Evolutionary conservation across 2,113 vertebrate species (phyloP), one percentile per base, ranked within the genome.

Genomic region (Tautogolabrus adspersus): DNA sequence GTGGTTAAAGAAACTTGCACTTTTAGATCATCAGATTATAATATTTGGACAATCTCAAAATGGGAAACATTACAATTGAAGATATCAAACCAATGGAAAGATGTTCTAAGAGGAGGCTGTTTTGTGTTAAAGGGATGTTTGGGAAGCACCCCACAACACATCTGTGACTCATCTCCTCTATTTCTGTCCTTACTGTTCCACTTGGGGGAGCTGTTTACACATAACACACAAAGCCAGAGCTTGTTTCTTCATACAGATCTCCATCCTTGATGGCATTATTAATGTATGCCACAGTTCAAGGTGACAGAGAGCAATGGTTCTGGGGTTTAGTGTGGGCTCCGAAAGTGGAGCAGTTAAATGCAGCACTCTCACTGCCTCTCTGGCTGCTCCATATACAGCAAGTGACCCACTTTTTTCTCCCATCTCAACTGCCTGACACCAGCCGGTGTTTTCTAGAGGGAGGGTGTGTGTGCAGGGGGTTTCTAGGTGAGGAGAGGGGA

Each of bases 271-370:
- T 66, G 87, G 71, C 30, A 15, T 93, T 92, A 91, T 92, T 90
- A 90, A 93, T 92, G 85, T 38, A 66, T 62, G 69, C 76, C 79
- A 63, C 77, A 61, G 88, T 72, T 92, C 72, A 92, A 93, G 92
- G 91, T 94, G 94, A 93, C 88, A 84, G 86, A 88, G 92, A 93
- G 87, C 84, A 85, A 90, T 92, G 87, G 86, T 85, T 83, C 72
- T 91, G 87, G 78, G 86, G 75, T 81, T 89, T 83, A 58, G 83
- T 58, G 75, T 77, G 87, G 61, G 79, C 75, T 86, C 79, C 55
- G 84, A 94, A 95, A 94, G 84, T 94, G 72, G 93, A 94, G 89
- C 94, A 94, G 91, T 92, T 95, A 94, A 92, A 93, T 88, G 92
- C 86, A 93, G 89, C 79, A 1, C 80, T 70, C 86, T 88, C 82